Conservation (phyloP, 2,888 invertebrate genomes). For the Polydrusus cervinus region DNA sequence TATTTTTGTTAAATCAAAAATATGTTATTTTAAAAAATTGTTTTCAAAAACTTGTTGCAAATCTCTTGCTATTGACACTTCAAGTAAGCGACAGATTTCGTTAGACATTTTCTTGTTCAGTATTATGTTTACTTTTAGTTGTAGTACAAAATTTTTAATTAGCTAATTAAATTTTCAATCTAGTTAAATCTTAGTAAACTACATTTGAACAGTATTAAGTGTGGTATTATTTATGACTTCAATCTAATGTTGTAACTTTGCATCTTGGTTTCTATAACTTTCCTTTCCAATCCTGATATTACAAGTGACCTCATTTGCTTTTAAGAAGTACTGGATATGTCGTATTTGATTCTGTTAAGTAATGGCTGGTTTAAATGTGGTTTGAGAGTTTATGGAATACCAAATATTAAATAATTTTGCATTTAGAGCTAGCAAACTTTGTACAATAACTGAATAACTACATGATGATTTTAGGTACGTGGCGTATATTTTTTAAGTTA, state of each 20-base stretch:
- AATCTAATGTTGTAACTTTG: slow-evolving; percentile 65
- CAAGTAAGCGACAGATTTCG: too few relatives aligned
- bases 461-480: too few relatives aligned
- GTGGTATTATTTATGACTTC: slow-evolving; percentile 63
- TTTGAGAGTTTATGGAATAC: too few relatives aligned
- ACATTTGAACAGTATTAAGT: slow-evolving; percentile 64
- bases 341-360: neutral
- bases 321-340: neutral
- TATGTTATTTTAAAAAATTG: too few relatives aligned
- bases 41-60: too few relatives aligned
- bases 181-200: slow-evolving; percentile 27
- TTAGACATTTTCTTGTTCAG: neutral
- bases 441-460: too few relatives aligned
- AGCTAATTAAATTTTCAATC: slow-evolving; percentile 58
- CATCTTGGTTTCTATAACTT: slow-evolving; percentile 2
- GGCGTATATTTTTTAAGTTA: too few relatives aligned
- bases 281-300: neutral
- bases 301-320: neutral
- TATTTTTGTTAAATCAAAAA: too few relatives aligned
- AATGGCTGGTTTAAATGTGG: neutral
- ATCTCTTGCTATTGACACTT: too few relatives aligned
- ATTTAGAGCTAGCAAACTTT: too few relatives aligned
- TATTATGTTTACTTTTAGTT: slow-evolving; percentile 3
- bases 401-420: too few relatives aligned
- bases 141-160: neutral